A percentile compares a stretch with the other conserved stretches of the same genome.
These are phyloP conservation scores for Notocelia uddmanniana DNA, from an alignment of 2,888 invertebrate species.

Conservation along the genomic window DNA sequence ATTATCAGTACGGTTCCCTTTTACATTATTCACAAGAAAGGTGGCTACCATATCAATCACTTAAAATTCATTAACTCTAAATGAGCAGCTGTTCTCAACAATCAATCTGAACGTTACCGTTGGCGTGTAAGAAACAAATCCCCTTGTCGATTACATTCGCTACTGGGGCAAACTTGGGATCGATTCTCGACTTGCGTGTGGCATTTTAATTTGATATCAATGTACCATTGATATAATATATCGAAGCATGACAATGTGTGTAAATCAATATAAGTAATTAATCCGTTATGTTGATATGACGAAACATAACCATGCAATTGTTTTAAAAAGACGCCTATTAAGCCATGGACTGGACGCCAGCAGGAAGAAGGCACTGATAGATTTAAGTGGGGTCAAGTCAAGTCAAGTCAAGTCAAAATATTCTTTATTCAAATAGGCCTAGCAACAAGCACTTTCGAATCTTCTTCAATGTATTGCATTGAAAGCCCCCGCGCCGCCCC, in stretches of 20 bases:
- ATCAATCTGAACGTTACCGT: slow-evolving; percentile 16
- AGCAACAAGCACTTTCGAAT: too few relatives aligned
- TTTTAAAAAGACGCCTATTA: too few relatives aligned
- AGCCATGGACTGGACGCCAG: too few relatives aligned
- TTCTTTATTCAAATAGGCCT: too few relatives aligned
- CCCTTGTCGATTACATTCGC: slow-evolving; percentile 11
- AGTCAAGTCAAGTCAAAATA: too few relatives aligned
- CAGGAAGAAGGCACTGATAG: too few relatives aligned
- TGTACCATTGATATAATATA: not conserved
- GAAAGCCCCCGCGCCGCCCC: too few relatives aligned
- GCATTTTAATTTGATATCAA: not conserved
- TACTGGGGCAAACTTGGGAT: not conserved
- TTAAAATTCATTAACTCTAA: slow-evolving; percentile 9
- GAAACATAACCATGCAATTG: too few relatives aligned
- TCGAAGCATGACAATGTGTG: not conserved
- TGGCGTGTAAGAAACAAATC: slow-evolving; percentile 22
- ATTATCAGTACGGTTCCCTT: not conserved
- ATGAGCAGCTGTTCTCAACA: slow-evolving; percentile 3
- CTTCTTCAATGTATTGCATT: too few relatives aligned
- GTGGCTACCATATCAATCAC: not conserved
- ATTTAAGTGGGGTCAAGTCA: too few relatives aligned
- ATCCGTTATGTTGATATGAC: too few relatives aligned
- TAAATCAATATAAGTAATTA: too few relatives aligned
- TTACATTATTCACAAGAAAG: not conserved
- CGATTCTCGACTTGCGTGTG: not conserved